Conservation (phyloP, 2,113 vertebrate species). For the Ranitomeya variabilis region DNA sequence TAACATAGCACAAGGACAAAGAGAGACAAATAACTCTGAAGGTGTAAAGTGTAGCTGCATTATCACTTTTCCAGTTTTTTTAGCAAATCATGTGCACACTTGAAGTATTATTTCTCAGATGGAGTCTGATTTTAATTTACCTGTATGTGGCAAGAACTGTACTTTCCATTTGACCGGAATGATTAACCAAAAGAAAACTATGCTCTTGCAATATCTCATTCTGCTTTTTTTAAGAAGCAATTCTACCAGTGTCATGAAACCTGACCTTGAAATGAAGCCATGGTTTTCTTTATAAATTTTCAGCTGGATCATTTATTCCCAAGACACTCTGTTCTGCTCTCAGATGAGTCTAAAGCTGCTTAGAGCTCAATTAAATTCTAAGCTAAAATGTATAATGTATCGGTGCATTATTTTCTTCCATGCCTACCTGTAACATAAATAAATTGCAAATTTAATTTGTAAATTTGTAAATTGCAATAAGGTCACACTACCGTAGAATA, state of each 20-base stretch:
- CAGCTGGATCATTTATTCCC: background rate
- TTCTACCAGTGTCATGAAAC: conserved; percentile 11
- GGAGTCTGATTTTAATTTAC: conserved; percentile 2
- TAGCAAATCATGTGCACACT: background rate
- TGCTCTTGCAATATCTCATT: conserved; percentile 10
- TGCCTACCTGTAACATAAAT: background rate
- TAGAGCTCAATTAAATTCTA: conserved; percentile 19
- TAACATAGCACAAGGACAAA: conserved; percentile 40
- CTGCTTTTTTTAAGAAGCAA: background rate
- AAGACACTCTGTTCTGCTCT: background rate
- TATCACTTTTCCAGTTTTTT: conserved; percentile 34
- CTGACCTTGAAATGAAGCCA: conserved; percentile 42
- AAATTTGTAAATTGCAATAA: background rate
- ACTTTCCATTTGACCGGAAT: background rate
- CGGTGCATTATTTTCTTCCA: background rate
- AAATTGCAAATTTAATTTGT: too few species aligned
- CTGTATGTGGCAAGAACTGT: background rate
- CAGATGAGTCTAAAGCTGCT: background rate
- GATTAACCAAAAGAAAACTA: conserved; percentile 12
- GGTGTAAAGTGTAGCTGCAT: background rate
- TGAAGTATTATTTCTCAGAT: conserved; percentile 25
- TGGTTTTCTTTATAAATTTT: conserved; percentile 31
- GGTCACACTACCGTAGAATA: too few species aligned
- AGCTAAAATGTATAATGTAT: background rate
- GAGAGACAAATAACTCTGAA: conserved; percentile 34